phyloP scores from a whole-genome alignment of 2,113 vertebrate species.

The Toxotes chatareus region DNA sequence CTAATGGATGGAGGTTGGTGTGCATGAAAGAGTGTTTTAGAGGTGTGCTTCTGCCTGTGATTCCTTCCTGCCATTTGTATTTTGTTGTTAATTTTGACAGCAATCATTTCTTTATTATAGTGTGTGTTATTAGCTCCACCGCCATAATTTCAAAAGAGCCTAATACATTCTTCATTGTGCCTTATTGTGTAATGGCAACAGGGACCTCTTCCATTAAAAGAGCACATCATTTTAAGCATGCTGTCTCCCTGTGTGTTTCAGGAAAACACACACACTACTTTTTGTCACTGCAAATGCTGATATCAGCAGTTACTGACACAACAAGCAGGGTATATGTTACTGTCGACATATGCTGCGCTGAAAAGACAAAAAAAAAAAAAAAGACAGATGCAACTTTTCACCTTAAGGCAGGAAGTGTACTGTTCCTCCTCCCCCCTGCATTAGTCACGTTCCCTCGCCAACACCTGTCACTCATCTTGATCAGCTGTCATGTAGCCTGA shows the following conservation, averaged over 20 bases:
- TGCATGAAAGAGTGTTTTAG: slow-evolving; percentile 73
- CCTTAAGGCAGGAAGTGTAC: slow-evolving; percentile 50
- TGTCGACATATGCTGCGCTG: slow-evolving; percentile 23
- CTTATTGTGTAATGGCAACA: neutral
- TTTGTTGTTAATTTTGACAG: slow-evolving; percentile 1
- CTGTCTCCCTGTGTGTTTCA: neutral
- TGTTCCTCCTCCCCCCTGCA: neutral
- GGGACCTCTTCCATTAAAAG: neutral
- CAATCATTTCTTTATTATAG: neutral
- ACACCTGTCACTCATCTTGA: slow-evolving; percentile 65
- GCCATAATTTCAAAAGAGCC: neutral
- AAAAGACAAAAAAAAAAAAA: neutral
- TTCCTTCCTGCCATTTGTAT: slow-evolving; percentile 46
- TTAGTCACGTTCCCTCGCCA: slow-evolving; percentile 25
- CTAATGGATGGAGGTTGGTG: slow-evolving; percentile 79
- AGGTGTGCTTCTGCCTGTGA: slow-evolving; percentile 61
- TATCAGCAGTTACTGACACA: neutral
- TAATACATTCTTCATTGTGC: neutral
- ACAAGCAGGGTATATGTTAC: neutral
- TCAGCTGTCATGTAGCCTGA: slow-evolving; percentile 56
- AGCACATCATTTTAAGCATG: rapidly evolving
- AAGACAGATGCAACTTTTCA: slow-evolving; percentile 47
- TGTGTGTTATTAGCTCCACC: neutral
- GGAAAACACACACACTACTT: neutral
- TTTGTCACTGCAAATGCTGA: neutral